phyloP scores from a whole-genome alignment of 2,888 invertebrate species.

The Polymixis lichenea region DNA sequence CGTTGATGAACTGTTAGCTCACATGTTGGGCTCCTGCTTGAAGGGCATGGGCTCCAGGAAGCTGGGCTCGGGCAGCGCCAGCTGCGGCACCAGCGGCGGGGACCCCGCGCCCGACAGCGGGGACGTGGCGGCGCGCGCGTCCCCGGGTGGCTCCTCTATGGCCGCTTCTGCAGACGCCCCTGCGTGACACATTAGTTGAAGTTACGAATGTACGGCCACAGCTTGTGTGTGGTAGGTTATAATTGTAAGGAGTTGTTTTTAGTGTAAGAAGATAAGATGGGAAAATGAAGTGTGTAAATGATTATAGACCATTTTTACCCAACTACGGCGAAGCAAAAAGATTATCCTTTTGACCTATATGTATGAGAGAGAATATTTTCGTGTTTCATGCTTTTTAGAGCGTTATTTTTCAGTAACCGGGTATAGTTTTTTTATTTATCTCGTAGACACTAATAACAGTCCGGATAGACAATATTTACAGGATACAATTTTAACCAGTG shows the following conservation, averaged over 20 bases:
- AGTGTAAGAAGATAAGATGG: background rate
- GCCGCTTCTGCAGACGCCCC: constrained; percentile 84
- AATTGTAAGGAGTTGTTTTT: background rate
- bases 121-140: constrained; percentile 58
- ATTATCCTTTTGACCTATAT: too few relatives aligned
- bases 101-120: constrained; percentile 67
- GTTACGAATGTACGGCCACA: constrained; percentile 24
- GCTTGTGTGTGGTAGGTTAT: background rate
- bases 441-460: background rate
- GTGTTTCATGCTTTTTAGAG: too few relatives aligned
- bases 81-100: constrained; percentile 78
- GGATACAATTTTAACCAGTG: too few relatives aligned
- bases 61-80: constrained; percentile 71
- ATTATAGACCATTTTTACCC: too few relatives aligned
- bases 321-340: too few relatives aligned
- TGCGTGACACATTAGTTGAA: constrained; percentile 63
- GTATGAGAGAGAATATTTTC: too few relatives aligned
- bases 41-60: constrained; percentile 81
- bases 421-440: background rate
- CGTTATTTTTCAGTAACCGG: too few relatives aligned
- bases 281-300: background rate
- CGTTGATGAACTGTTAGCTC: constrained; percentile 61
- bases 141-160: constrained; percentile 70
- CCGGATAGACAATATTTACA: too few relatives aligned
- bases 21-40: constrained; percentile 88